Conservation (phyloP, 2,113 vertebrate genomes). For the Theristicus caerulescens region DNA sequence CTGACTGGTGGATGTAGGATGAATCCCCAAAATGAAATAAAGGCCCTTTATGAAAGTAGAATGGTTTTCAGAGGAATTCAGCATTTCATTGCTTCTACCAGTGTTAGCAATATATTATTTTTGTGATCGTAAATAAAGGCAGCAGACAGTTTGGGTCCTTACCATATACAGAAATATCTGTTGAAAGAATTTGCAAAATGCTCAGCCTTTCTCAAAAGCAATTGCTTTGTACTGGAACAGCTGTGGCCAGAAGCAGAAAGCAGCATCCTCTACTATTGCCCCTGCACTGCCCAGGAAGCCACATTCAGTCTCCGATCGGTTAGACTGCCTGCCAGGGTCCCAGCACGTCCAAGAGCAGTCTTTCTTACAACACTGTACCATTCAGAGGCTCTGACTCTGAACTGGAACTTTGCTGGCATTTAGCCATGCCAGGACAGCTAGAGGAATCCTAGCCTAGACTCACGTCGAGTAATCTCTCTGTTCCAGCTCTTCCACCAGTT, state of each 20-base stretch:
- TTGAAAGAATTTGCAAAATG: neutral
- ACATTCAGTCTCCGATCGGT: neutral
- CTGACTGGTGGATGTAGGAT: neutral
- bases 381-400: neutral
- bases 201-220: neutral
- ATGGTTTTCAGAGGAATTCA: neutral
- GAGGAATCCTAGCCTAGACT: neutral
- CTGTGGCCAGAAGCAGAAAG: neutral
- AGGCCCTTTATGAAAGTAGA: neutral
- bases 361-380: accelerated
- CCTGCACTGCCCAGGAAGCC: neutral
- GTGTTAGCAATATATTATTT: neutral
- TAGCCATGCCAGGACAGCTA: neutral
- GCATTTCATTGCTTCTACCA: neutral
- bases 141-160: neutral
- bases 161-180: neutral
- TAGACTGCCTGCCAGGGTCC: neutral
- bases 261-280: neutral
- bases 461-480: neutral
- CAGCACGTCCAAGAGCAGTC: neutral
- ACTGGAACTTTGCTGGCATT: neutral
- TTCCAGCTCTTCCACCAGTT: neutral
- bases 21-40: neutral
- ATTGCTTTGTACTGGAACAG: neutral
- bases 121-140: neutral